Conservation (phyloP, 2,113 vertebrate species). For the Daphoenositta chrysoptera region DNA sequence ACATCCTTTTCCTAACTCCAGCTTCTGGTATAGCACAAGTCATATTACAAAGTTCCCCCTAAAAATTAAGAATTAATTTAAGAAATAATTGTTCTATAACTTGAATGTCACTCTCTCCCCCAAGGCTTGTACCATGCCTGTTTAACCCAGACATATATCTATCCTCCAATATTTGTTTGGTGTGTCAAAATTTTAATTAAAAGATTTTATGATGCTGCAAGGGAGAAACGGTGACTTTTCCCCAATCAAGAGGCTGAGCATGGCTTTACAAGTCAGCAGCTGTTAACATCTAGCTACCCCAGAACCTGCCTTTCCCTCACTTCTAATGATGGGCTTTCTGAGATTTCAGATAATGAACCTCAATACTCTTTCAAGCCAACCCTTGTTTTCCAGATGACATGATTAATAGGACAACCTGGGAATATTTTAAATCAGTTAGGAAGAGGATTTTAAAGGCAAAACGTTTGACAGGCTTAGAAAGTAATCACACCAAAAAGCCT, state of each 20-base stretch:
- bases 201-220: background rate
- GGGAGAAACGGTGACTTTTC: background rate
- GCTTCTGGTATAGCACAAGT: background rate
- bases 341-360: background rate
- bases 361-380: background rate
- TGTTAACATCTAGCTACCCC: background rate
- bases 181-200: background rate
- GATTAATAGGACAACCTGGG: background rate
- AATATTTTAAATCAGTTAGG: background rate
- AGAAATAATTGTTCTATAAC: background rate
- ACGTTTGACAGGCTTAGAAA: background rate
- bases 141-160: background rate
- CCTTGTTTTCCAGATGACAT: background rate
- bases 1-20: background rate
- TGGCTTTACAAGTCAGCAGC: background rate
- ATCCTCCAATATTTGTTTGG: background rate
- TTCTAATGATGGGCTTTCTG: background rate
- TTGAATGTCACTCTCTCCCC: background rate
- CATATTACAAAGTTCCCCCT: background rate
- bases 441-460: background rate
- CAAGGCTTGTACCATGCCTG: background rate
- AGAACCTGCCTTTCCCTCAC: background rate
- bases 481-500: background rate
- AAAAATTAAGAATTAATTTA: background rate
- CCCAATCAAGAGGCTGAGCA: background rate